These are phyloP conservation scores for Platalea minor DNA, from an alignment of 2,797 vertebrate species.

Conservation along the genomic window DNA sequence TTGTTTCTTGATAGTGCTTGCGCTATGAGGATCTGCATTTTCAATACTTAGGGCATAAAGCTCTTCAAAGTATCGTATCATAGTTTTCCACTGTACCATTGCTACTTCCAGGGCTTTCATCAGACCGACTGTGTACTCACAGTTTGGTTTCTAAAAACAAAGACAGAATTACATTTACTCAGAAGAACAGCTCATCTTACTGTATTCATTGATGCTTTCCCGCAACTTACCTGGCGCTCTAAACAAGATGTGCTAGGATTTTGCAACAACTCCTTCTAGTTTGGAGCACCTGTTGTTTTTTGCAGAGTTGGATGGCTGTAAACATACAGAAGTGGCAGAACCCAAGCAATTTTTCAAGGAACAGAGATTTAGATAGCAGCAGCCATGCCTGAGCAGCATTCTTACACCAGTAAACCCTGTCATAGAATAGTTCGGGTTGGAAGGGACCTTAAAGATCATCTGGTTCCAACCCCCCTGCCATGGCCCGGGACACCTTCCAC, in stretches of 20 bases:
- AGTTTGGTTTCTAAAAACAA: conserved; percentile 73
- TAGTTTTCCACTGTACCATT: conserved; percentile 75
- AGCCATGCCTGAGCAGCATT: neutral
- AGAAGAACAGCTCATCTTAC: neutral
- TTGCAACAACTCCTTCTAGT: neutral
- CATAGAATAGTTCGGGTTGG: neutral
- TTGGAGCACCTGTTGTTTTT: neutral
- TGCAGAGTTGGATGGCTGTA: neutral
- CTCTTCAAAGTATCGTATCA: conserved; percentile 73
- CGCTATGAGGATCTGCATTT: conserved; percentile 57
- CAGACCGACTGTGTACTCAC: conserved; percentile 57
- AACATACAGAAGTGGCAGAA: neutral
- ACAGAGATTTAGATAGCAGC: neutral
- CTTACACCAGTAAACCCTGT: neutral
- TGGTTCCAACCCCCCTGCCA: neutral
- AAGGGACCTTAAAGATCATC: neutral
- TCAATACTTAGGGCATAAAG: conserved; percentile 71
- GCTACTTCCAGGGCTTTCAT: conserved; percentile 75
- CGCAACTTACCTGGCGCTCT: neutral
- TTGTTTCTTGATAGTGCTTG: conserved; percentile 72
- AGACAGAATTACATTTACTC: conserved; percentile 10
- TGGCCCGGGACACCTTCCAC: neutral
- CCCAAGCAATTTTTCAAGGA: neutral
- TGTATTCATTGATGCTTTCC: neutral
- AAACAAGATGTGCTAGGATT: neutral